These are phyloP conservation scores for Melieria omissa DNA, from an alignment of 2,888 invertebrate species.

Conservation along the genomic window DNA sequence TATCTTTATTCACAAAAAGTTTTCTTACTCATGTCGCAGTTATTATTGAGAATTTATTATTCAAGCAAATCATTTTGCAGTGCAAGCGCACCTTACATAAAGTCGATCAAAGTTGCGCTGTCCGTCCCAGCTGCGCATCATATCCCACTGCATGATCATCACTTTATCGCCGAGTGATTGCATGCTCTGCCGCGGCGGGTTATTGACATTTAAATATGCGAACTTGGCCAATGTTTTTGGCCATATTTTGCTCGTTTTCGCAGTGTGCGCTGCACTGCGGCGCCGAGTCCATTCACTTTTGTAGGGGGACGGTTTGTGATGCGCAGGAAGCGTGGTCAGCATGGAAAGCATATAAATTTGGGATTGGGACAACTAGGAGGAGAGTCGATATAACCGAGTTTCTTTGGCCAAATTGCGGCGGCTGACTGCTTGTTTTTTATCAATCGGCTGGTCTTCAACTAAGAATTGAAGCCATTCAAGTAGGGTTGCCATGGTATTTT, in stretches of 20 bases:
- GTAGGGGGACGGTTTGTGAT: no score
- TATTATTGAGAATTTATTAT: conserved; percentile 29
- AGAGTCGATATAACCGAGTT: no score
- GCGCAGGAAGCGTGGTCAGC: no score
- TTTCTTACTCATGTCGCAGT: conserved; percentile 17
- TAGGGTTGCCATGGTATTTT: no score
- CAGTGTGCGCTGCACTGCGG: not conserved
- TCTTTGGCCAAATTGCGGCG: no score
- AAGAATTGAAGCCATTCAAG: no score
- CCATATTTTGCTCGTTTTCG: conserved; percentile 3
- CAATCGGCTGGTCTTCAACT: no score
- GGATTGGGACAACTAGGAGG: no score
- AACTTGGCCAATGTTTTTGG: conserved; percentile 37
- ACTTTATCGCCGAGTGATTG: conserved; percentile 34
- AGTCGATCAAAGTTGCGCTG: not conserved
- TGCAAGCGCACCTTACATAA: not conserved
- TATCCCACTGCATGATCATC: conserved; percentile 38
- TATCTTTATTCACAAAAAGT: no score
- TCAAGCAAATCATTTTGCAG: conserved; percentile 26
- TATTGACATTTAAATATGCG: conserved; percentile 47
- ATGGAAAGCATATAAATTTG: no score
- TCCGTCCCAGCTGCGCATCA: not conserved
- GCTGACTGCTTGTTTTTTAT: no score
- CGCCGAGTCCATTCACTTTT: no score
- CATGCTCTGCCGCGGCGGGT: conserved; percentile 36